Evolutionary conservation across 2,888 invertebrate genomes (phyloP), one percentile per base, ranked within the genome.

Genomic region (Archips crataeganus): DNA sequence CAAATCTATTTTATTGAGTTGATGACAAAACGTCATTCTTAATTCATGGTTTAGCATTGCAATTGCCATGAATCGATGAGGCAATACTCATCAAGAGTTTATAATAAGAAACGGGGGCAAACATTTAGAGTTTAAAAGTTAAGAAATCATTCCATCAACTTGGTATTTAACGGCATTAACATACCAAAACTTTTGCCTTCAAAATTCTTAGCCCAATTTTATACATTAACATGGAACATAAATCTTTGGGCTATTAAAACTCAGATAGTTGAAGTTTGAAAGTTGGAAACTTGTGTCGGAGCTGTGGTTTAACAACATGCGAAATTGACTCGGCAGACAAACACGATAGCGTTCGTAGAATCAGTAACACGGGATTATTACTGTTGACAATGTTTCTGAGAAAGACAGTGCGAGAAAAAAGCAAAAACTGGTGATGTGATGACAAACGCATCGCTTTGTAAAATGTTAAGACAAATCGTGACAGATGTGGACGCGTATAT

Each of bases 241-340:
- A 69, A 74, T 74, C 45, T 69, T 61, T 34, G 10, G 63, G 69
- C 74, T 70, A 74, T 70, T 74, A 74, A 74, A 70, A 70, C 64
- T 70, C 59, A 32, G 54, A 74, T 74, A 74, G 74, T 74, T 64
- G 60, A 70, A 74, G 86, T 80, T 57, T 57, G 57, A 57, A 57
- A 57, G 57, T 57, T 70, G 77, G 81, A 79, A 84, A 82, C 84
- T 82, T 77, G 78, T 62, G 85, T 84, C 88, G 87, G 91, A 89
- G 89, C 90, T 87, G 83, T 80, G 85, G 86, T 86, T 83, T 69
- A 86, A 87, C 84, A 88, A 86, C 90, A 92, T 86, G 89, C 90
- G 81, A 91, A 90, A 89, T 87, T 39, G 83, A 85, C 84, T 89
- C 84, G 84, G 86, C 81, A 79, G 87, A 89, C 87, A 89, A 81